phyloP scores from a whole-genome alignment of 2,113 vertebrate species.

The Pao palembangensis region DNA sequence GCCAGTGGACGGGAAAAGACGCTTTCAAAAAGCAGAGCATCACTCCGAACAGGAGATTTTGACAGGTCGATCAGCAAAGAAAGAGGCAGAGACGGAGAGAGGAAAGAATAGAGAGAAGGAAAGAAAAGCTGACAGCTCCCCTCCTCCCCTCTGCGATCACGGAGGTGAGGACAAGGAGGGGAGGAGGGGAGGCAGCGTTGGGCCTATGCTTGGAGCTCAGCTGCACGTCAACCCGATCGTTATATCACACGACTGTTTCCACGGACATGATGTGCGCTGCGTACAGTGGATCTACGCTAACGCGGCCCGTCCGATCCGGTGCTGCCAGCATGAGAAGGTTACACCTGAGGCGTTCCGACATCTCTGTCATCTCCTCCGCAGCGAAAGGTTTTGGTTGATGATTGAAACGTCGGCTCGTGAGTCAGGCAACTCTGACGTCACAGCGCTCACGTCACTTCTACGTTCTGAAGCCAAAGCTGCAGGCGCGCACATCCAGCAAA shows the following conservation, averaged over 20 bases:
- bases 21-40: constrained; percentile 30
- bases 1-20: constrained; percentile 34
- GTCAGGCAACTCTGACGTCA: background rate
- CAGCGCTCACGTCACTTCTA: background rate
- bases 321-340: constrained; percentile 19
- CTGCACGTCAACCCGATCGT: constrained; percentile 59
- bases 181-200: constrained; percentile 37
- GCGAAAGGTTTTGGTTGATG: background rate
- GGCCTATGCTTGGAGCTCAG: constrained; percentile 57
- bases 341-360: background rate
- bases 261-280: constrained; percentile 42
- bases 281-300: constrained; percentile 33
- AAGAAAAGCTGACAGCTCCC: constrained; percentile 44
- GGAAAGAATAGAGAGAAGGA: constrained; percentile 27
- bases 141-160: constrained; percentile 48
- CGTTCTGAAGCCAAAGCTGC: too few species aligned
- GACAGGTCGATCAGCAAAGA: constrained; percentile 62
- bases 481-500: too few species aligned
- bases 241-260: constrained; percentile 40
- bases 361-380: too few species aligned
- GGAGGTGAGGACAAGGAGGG: constrained; percentile 55
- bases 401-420: background rate
- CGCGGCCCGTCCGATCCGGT: constrained; percentile 44
- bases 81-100: constrained; percentile 10
- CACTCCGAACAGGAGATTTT: constrained; percentile 54